Base-by-base conservation (phyloP, 53 echinoderm and acorn worm species). In the Actinopyga echinites region DNA sequence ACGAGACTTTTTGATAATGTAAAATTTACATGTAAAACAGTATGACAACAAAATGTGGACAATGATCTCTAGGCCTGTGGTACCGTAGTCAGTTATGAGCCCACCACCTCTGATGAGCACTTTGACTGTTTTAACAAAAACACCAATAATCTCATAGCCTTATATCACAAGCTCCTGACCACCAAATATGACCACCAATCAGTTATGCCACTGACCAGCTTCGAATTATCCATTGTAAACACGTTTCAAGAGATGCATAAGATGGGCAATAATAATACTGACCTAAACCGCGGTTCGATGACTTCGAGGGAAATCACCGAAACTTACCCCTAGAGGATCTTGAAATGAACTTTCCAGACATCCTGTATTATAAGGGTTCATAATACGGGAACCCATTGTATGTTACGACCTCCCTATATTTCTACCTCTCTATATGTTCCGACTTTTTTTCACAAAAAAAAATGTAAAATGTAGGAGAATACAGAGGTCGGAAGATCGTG, bases 131-230 rank as follows among this genome's bases (percentile, higher is more conserved):
- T 37, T 37, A 25, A 58, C 59, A 58, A 58, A 15, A 58, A 58
- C 59, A 58, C 59, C 59, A 58, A 58, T 58, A 58, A 58, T 58
- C 59, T 15, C 59, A 58, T 58, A 58, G 59, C 59, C 59, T 58
- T 15, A 58, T 58, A 23, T 58, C 10, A 58, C 59, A 58, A 58
- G 59, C 59, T 58, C 59, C 59, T 58, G 59, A 58, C 59, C 59
- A 58, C 59, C 10, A 58, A 58, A 58, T 25, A 58, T 15, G 26
- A 58, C 59, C 59, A 58, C 13, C 59, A 58, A 15, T 58, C 59
- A 58, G 59, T 58, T 58, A 58, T 58, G 59, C 13, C 59, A 58
- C 59, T 58, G 59, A 58, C 59, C 59, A 58, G 59, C 13, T 58
- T 58, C 59, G 13, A 15, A 58, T 58, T 15, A 58, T 58, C 59